Base-by-base conservation (phyloP, 2,888 invertebrate genomes). In the Geotrupes spiniger region DNA sequence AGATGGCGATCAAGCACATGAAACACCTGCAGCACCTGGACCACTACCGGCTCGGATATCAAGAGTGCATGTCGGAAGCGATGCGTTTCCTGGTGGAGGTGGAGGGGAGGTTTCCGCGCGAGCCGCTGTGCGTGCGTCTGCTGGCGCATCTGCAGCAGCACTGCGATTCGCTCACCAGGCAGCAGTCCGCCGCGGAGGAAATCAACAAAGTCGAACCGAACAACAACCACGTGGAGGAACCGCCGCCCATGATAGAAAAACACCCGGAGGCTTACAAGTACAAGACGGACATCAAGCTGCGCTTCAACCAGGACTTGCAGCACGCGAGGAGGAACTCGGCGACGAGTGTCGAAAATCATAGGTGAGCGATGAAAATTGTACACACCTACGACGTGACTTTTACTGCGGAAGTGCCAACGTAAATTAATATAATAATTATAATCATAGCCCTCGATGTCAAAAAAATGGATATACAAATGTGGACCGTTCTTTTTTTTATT, bases 1-100 rank as follows among this genome's bases (percentile, higher is more conserved):
- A 97, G 75, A 94, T 96, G 94, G 95, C 96, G 31, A 96, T 95
- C 55, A 84, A 91, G 47, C 94, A 96, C 66, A 85, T 97, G 76
- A 92, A 92, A 69, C 88, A 88, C 72, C 77, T 97, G 52, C 92
- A 94, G 68, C 85, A 84, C 52, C 76, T 82, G 41, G 73, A 74
- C 58, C 71, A 73, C 51, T 74, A 72, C 49, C 57, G 73, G 68
- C 80, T 89, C 11, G 96, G 96, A 1, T 96, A 87, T 75, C 89
- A 90, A 67, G 95, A 94, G 71, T 95, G 95, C 58, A 82, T 91
- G 67, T 86, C 89, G 42, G 95, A 96, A 71, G 85, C 89, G 1
- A 85, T 94, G 76, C 83, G 92, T 60, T 96, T 90, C 72, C 82
- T 96, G 40, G 87, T 90, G 14, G 93, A 94, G 65, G 83, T 85